Percentiles rank a stretch among this genome's conserved stretches.
Conservation (phyloP, 2,888 invertebrate species). For the Octodonta nipae region DNA sequence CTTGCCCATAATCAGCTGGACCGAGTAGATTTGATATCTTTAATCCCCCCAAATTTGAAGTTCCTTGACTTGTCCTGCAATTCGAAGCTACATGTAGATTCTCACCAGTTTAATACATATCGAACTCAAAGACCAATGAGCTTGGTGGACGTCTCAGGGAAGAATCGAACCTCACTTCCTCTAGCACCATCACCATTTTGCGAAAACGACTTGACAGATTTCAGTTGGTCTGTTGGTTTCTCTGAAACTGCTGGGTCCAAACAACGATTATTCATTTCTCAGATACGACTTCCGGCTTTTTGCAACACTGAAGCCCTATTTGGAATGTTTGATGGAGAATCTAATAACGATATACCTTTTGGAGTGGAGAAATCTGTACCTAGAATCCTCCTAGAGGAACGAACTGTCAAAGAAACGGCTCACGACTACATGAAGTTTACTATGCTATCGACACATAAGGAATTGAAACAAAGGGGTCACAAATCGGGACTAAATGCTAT, state of each 20-base stretch:
- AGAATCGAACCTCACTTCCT: slow-evolving; percentile 55
- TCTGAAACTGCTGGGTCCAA: slow-evolving; percentile 69
- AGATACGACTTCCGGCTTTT: slow-evolving; percentile 63
- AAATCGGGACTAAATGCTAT: slow-evolving; percentile 60
- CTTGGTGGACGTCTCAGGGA: slow-evolving; percentile 71
- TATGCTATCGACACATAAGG: slow-evolving; percentile 64
- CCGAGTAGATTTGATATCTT: slow-evolving; percentile 57
- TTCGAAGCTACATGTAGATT: slow-evolving; percentile 66
- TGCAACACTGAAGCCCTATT: slow-evolving; percentile 70
- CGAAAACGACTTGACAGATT: slow-evolving; percentile 47
- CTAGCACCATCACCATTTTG: slow-evolving; percentile 38
- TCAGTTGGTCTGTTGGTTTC: slow-evolving; percentile 71
- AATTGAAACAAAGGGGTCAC: slow-evolving; percentile 60
- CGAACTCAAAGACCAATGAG: slow-evolving; percentile 67
- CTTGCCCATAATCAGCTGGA: slow-evolving; percentile 76
- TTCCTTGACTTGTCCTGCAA: slow-evolving; percentile 78
- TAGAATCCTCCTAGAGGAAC: slow-evolving; percentile 65
- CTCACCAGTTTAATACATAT: slow-evolving; percentile 66
- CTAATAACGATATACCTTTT: slow-evolving; percentile 52
- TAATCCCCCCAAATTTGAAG: slow-evolving; percentile 71
- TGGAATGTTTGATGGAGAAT: slow-evolving; percentile 70
- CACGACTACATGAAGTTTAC: slow-evolving; percentile 76
- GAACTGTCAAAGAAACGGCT: slow-evolving; percentile 66
- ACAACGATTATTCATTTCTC: slow-evolving; percentile 61
- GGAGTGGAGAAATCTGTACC: slow-evolving; percentile 63